These are phyloP conservation scores for Anarrhichthys ocellatus DNA, from an alignment of 2,113 vertebrate genomes.

Conservation along the genomic window DNA sequence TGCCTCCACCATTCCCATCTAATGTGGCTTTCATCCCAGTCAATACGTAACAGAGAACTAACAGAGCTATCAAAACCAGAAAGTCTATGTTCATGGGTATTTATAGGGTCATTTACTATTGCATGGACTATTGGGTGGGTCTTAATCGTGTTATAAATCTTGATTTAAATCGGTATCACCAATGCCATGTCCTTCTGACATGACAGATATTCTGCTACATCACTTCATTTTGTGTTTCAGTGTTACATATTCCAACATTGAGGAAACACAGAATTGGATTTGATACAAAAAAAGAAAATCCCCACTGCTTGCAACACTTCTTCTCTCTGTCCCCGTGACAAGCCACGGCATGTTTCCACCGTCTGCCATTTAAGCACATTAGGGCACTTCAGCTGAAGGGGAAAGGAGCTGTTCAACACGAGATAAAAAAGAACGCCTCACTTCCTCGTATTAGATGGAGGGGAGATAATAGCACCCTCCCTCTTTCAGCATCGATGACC, in stretches of 20 bases:
- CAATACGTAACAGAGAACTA: not conserved
- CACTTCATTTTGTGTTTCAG: not conserved
- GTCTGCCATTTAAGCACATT: constrained; percentile 53
- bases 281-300: no score
- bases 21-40: not conserved
- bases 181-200: no score
- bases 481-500: not conserved
- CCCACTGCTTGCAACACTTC: not conserved
- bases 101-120: not conserved
- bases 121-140: not conserved
- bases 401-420: constrained; percentile 23
- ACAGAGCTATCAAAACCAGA: not conserved
- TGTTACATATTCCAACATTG: not conserved
- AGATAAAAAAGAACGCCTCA: constrained; percentile 19
- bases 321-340: constrained; percentile 12
- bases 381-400: constrained; percentile 46
- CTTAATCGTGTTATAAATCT: not conserved
- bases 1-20: not conserved
- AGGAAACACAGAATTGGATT: not conserved
- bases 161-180: not conserved
- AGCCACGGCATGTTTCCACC: constrained; percentile 50
- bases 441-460: constrained; percentile 41
- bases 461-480: constrained; percentile 24
- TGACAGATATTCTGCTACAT: not conserved
- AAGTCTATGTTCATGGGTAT: not conserved